phyloP scores from a whole-genome alignment of 2,888 invertebrate species.

The Hypercompe scribonia region DNA sequence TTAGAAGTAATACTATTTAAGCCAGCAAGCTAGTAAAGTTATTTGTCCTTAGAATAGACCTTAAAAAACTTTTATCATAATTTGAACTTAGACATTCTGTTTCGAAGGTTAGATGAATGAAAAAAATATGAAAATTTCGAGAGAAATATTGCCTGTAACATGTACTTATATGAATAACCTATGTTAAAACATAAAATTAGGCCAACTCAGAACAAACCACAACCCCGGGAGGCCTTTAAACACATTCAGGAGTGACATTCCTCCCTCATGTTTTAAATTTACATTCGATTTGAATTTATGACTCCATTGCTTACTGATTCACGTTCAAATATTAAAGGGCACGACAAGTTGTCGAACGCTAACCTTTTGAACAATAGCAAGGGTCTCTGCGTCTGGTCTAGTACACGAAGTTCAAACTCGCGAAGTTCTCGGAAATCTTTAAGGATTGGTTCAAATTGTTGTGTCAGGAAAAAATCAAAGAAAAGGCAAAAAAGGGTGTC shows the following conservation, averaged over 20 bases:
- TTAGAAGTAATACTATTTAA: too few species aligned
- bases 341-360: not conserved
- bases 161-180: not conserved
- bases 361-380: not conserved
- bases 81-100: too few species aligned
- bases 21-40: too few species aligned
- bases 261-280: slow-evolving; percentile 27
- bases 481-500: too few species aligned
- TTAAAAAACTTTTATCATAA: too few species aligned
- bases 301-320: slow-evolving; percentile 19
- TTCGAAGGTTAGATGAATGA: too few species aligned
- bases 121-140: not conserved
- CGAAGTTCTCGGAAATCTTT: not conserved
- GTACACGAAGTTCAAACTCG: too few species aligned
- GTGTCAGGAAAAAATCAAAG: too few species aligned
- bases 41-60: too few species aligned
- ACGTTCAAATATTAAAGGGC: slow-evolving; percentile 13
- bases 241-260: slow-evolving; percentile 18
- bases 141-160: not conserved
- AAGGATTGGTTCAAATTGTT: too few species aligned
- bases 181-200: not conserved
- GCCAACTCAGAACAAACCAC: not conserved
- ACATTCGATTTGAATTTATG: slow-evolving; percentile 44
- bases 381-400: not conserved
- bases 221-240: not conserved